Evolutionary conservation across 2,888 invertebrate species (phyloP).

Genomic region (Tricholauxania praeusta): DNA sequence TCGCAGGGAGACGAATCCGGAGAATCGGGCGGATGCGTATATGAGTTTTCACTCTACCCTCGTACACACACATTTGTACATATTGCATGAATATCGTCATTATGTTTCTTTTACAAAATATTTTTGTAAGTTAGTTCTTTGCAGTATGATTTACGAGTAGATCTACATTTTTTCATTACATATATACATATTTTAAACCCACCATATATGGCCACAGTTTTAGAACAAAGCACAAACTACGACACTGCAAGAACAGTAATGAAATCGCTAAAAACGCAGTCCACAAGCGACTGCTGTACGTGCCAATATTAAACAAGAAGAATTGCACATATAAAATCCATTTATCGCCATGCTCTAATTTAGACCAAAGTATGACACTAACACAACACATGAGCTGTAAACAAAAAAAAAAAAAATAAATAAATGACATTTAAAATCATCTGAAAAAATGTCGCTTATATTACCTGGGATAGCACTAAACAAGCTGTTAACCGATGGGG

Average conservation of each 20-base stretch:
- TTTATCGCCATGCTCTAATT: slow-evolving; percentile 70
- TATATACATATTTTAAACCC: slow-evolving; percentile 16
- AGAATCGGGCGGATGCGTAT: too few species aligned
- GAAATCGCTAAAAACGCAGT: slow-evolving; percentile 86
- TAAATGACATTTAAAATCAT: neutral
- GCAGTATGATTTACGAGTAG: too few species aligned
- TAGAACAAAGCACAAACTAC: slow-evolving; percentile 85
- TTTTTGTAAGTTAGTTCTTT: too few species aligned
- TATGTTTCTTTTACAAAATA: too few species aligned
- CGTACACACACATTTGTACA: too few species aligned
- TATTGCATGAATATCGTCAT: neutral
- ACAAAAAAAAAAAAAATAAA: slow-evolving; percentile 37
- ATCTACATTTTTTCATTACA: too few species aligned
- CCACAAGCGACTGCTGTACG: slow-evolving; percentile 87
- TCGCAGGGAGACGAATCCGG: too few species aligned
- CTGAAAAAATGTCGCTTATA: slow-evolving; percentile 37
- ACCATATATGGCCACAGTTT: slow-evolving; percentile 80
- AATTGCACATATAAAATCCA: slow-evolving; percentile 82
- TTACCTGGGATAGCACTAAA: slow-evolving; percentile 83
- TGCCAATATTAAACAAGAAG: slow-evolving; percentile 79
- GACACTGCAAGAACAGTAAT: slow-evolving; percentile 83
- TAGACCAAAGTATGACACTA: slow-evolving; percentile 82
- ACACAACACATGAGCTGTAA: slow-evolving; percentile 75
- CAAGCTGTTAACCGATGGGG: slow-evolving; percentile 87
- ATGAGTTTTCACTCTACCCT: too few species aligned